These are phyloP conservation scores for Allolobophora icterica DNA, from an alignment of 2,888 invertebrate species.

Conservation along the genomic window DNA sequence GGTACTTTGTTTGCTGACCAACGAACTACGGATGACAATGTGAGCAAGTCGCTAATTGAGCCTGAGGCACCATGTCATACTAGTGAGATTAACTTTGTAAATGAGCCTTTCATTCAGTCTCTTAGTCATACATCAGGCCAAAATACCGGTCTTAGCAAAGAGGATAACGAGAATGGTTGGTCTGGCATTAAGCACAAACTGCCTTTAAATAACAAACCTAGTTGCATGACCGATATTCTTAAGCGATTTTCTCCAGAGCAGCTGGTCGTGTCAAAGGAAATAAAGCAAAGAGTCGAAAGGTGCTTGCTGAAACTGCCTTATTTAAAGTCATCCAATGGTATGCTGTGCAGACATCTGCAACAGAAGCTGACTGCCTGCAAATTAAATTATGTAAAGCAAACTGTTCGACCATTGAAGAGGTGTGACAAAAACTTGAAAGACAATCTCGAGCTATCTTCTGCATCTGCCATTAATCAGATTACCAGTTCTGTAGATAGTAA, in stretches of 20 bases:
- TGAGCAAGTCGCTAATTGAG: neutral
- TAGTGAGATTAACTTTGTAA: neutral
- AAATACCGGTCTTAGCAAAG: neutral
- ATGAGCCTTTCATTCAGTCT: neutral
- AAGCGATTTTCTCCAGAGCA: neutral
- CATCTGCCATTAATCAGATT: neutral
- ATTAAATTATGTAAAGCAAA: neutral
- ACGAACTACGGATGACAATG: neutral
- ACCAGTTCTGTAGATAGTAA: neutral
- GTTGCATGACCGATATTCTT: neutral
- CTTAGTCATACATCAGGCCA: neutral
- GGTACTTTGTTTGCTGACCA: neutral
- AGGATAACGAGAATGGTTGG: neutral
- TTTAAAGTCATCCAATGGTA: neutral
- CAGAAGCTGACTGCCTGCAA: constrained; percentile 1
- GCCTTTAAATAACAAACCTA: neutral
- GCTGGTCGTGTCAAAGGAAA: constrained; percentile 1
- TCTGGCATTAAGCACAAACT: neutral
- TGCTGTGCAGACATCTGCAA: constrained; percentile 5
- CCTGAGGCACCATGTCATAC: neutral
- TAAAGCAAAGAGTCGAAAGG: neutral
- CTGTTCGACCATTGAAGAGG: neutral
- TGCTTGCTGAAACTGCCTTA: neutral
- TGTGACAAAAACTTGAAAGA: neutral
- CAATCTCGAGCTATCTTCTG: neutral